phyloP scores from a whole-genome alignment of 2,113 vertebrate genomes.

The Carollia perspicillata region DNA sequence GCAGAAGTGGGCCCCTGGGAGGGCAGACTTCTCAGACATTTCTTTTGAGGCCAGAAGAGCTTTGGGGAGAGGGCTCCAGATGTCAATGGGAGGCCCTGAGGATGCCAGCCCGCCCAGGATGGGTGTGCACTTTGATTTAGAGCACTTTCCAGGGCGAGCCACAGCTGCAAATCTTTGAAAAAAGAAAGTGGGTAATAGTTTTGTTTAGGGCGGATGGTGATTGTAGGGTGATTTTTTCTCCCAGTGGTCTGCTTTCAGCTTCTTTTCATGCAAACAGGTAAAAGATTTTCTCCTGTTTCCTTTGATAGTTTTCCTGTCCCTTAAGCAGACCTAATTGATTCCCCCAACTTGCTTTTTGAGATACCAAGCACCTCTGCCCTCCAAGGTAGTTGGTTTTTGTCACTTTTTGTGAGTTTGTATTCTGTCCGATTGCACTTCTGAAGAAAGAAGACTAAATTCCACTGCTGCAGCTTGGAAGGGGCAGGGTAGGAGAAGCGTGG shows the following conservation, averaged over 20 bases:
- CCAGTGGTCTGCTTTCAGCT: not conserved
- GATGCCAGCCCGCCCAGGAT: constrained; percentile 25
- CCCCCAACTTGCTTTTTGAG: not conserved
- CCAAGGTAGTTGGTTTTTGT: constrained; percentile 36
- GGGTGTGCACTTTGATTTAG: constrained; percentile 33
- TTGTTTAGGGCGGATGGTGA: constrained; percentile 15
- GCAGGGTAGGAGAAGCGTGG: constrained; percentile 24
- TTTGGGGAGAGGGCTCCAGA: constrained; percentile 38
- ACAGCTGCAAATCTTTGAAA: not conserved
- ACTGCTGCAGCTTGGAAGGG: constrained; percentile 66
- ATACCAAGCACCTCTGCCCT: not conserved
- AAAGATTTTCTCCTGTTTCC: not conserved
- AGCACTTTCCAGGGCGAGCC: not conserved
- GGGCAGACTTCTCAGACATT: constrained; percentile 40
- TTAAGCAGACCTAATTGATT: constrained; percentile 14
- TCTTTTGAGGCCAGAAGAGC: constrained; percentile 58
- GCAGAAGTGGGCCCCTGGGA: constrained; percentile 70
- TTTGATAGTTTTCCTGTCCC: constrained; percentile 50
- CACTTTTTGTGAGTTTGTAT: constrained; percentile 66
- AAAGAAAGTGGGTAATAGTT: not conserved
- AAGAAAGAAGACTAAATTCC: constrained; percentile 69
- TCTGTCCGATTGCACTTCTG: constrained; percentile 61
- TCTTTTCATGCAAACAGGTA: constrained; percentile 45
- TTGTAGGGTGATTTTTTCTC: not conserved
- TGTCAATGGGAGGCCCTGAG: constrained; percentile 44